These are phyloP conservation scores for Pseudopipra pipra DNA, from an alignment of 2,113 vertebrate species.

Conservation along the genomic window DNA sequence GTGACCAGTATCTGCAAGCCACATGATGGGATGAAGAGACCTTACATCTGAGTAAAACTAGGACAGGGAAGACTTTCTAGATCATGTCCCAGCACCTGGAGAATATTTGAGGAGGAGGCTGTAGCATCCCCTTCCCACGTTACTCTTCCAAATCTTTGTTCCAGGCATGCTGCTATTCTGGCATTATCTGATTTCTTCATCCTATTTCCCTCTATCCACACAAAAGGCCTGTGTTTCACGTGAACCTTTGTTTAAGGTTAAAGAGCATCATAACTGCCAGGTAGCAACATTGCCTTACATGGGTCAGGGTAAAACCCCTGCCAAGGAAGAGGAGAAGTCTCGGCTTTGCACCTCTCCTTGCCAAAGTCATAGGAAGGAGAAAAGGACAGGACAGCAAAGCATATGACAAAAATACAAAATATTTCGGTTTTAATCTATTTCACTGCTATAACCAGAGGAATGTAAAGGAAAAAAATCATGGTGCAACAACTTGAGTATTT, in stretches of 20 bases:
- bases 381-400: not conserved
- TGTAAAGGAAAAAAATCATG: not conserved
- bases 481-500: not conserved
- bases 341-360: not conserved
- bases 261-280: conserved; percentile 6
- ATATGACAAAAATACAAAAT: not conserved
- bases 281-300: not conserved
- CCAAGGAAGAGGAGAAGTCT: not conserved
- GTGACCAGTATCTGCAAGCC: not conserved
- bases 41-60: not conserved
- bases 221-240: conserved; percentile 26
- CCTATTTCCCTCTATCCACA: not conserved
- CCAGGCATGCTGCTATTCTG: not conserved
- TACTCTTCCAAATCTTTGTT: conserved; percentile 3
- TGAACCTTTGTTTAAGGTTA: not conserved
- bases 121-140: not conserved
- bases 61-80: not conserved
- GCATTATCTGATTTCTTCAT: not conserved
- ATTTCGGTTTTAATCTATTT: not conserved
- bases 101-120: not conserved
- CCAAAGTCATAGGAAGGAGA: not conserved
- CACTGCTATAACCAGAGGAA: not conserved
- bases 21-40: not conserved
- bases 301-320: not conserved
- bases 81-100: not conserved